phyloP scores from a whole-genome alignment of 2,113 vertebrate genomes.

The Brienomyrus brachyistius region DNA sequence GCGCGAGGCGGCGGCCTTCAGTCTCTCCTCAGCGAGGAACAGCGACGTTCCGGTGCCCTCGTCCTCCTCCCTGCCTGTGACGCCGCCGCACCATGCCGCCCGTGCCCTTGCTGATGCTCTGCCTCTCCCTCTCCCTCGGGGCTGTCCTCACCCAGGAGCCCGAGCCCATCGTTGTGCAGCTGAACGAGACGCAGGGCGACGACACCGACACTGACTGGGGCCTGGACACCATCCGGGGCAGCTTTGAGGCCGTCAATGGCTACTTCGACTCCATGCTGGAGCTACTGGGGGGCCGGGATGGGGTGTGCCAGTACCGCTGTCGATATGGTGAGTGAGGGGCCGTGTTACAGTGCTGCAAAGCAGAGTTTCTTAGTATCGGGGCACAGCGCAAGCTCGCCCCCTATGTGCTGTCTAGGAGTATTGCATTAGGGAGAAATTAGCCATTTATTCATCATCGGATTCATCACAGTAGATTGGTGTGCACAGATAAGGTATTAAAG shows the following conservation, averaged over 20 bases:
- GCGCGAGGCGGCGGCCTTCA: neutral
- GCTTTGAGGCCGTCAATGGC: constrained; percentile 75
- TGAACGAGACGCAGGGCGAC: neutral
- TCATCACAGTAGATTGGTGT: neutral
- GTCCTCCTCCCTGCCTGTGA: neutral
- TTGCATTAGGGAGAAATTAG: neutral
- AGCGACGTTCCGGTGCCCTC: neutral
- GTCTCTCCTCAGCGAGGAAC: constrained; percentile 1
- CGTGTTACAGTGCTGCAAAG: neutral
- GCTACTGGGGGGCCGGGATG: constrained; percentile 81
- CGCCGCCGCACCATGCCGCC: constrained; percentile 38
- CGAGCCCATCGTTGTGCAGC: constrained; percentile 3
- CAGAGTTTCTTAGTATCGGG: neutral
- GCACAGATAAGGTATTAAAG: neutral
- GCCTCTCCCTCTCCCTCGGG: constrained; percentile 52
- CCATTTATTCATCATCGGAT: neutral
- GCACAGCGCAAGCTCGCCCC: neutral
- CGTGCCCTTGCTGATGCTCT: constrained; percentile 47
- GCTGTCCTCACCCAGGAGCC: constrained; percentile 35
- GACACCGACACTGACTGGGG: constrained; percentile 68
- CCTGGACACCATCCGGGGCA: constrained; percentile 64
- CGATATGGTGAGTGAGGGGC: constrained; percentile 65
- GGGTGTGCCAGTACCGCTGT: constrained; percentile 84
- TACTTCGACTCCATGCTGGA: constrained; percentile 90
- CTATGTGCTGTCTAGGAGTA: neutral